Evolutionary conservation across 2,797 vertebrate genomes (phyloP).

Genomic region (Amniataba percoides): DNA sequence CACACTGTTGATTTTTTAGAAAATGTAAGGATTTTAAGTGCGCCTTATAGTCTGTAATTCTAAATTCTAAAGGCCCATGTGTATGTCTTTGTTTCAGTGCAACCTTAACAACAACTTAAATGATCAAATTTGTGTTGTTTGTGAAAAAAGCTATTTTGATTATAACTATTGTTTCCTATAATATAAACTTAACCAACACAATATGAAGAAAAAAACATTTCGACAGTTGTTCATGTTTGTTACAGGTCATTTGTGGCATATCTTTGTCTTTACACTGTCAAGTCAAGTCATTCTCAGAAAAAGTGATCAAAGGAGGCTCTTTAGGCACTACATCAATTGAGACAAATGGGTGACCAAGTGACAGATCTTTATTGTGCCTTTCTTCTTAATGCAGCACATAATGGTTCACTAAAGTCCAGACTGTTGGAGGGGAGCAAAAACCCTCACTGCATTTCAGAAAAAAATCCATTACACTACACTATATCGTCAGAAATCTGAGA

Average conservation of each 20-base stretch:
- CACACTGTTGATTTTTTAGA: too few species aligned
- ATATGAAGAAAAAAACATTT: constrained; percentile 1
- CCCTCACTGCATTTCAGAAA: neutral
- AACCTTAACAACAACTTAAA: constrained; percentile 1
- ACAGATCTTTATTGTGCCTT: neutral
- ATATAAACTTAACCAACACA: neutral
- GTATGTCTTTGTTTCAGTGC: neutral
- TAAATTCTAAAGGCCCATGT: neutral
- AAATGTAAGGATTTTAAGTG: too few species aligned
- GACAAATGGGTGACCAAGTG: constrained; percentile 9
- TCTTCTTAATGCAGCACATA: neutral
- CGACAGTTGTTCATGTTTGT: neutral
- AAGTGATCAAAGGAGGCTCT: neutral
- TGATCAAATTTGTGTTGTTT: neutral
- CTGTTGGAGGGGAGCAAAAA: neutral
- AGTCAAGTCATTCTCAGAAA: neutral
- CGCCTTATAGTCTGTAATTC: too few species aligned
- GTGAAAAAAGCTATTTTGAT: neutral
- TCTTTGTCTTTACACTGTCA: neutral
- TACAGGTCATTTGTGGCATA: neutral
- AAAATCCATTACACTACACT: neutral
- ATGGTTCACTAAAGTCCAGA: neutral
- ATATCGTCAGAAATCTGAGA: neutral
- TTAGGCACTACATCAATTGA: neutral
- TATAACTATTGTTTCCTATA: neutral